These are phyloP conservation scores for Chrysotoxum bicinctum DNA, from an alignment of 2,888 invertebrate species.

Conservation along the genomic window DNA sequence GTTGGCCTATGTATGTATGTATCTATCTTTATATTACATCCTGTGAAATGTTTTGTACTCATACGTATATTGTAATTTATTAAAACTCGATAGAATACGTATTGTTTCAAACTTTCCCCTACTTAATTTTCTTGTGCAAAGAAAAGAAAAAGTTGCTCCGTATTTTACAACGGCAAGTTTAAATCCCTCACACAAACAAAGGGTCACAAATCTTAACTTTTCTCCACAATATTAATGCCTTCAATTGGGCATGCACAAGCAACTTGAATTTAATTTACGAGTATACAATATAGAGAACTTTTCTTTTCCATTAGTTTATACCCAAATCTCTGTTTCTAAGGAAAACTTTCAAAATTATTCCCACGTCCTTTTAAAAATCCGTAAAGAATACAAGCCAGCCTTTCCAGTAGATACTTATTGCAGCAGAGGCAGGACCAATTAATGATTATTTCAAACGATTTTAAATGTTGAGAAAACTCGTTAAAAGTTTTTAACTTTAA, in stretches of 20 bases:
- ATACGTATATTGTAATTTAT: background rate
- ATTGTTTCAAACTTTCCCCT: conserved; percentile 1
- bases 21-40: background rate
- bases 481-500: conserved; percentile 67
- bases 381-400: conserved; percentile 37
- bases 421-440: conserved; percentile 46
- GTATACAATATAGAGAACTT: conserved; percentile 34
- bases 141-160: conserved; percentile 9
- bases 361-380: conserved; percentile 43
- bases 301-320: conserved; percentile 22
- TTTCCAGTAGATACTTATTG: background rate
- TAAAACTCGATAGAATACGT: background rate
- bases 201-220: conserved; percentile 27
- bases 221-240: conserved; percentile 42
- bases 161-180: conserved; percentile 3
- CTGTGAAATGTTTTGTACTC: background rate
- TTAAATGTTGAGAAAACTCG: conserved; percentile 65
- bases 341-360: conserved; percentile 56
- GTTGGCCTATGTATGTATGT: too few relatives aligned
- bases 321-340: conserved; percentile 24
- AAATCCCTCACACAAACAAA: conserved; percentile 21
- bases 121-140: conserved; percentile 16
- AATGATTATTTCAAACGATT: conserved; percentile 65
- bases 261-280: conserved; percentile 48
- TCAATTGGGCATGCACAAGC: conserved; percentile 44